Evolutionary conservation across 2,113 vertebrate genomes (phyloP), one percentile per base, ranked within the genome.

Genomic region (Thamnophis sirtalis): DNA sequence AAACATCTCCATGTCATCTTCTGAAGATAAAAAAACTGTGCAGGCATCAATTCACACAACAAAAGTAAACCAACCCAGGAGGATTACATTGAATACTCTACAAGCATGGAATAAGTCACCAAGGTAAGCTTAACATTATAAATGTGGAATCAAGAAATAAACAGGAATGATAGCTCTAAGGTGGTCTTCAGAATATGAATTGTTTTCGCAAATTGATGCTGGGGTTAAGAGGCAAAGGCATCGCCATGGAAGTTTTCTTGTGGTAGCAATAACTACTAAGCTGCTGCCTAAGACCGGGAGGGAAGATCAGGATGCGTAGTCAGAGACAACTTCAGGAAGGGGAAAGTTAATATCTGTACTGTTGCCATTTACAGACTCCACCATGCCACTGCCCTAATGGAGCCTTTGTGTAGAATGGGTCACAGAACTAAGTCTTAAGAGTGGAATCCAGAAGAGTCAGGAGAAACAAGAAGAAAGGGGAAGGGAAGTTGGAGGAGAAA

Each of bases 41-140:
- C 97, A 98, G 26, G 17, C 94, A 60, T 73, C 91, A 38, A 80
- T 58, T 58, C 96, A 93, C 22, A 89, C 88, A 21, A 26, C 9
- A 3, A 98, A 97, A 96, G 94, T 88, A 3, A 98, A 95, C 80
- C 98, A 97, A 33, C 96, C 98, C 60, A 98, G 98, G 15, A 98
- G 99, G 94, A 98, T 99, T 95, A 98, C 98, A 26, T 97, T 99
- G 88, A 99, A 98, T 96, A 99, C 99, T 0, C 94, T 99, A 80
- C 98, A 99, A 94, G 97, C 97, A n/a, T 99, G 98, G 98, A 98
- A 98, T 95, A 99, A 98, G 95, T 96, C 97, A 0, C 98, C 99
- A 55, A 98, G 99, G 99, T 99, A 97, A 97, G 96, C 87, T 50
- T 93, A 90, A 9, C 90, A 87, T 4, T 84, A 56, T 7, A 86